phyloP scores from a whole-genome alignment of 2,888 invertebrate species.

The Lochmaea crataegi region DNA sequence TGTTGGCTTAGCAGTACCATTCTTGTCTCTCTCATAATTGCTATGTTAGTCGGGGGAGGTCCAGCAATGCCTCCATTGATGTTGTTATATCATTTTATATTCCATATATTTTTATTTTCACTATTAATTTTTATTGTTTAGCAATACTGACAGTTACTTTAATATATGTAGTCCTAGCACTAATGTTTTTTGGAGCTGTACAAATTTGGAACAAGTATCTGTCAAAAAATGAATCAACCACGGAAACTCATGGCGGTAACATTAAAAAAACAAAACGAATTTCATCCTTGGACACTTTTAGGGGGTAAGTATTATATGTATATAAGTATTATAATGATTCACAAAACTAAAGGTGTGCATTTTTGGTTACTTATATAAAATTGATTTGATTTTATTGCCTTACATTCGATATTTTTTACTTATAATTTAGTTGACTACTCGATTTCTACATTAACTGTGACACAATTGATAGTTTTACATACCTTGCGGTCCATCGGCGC shows the following conservation, averaged over 20 bases:
- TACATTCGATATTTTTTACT: no score
- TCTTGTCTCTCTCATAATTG: no score
- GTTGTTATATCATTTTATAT: neutral
- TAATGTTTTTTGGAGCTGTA: conserved; percentile 49
- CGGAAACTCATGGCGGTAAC: conserved; percentile 28
- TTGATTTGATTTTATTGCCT: neutral
- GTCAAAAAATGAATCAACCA: conserved; percentile 31
- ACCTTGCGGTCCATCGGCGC: no score
- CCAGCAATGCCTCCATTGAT: neutral
- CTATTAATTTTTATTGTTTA: conserved; percentile 46
- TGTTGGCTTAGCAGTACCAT: no score
- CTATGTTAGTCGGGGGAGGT: no score
- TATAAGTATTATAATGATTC: neutral
- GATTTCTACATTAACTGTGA: no score
- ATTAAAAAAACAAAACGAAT: conserved; percentile 65
- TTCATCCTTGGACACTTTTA: conserved; percentile 80
- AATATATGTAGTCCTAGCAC: conserved; percentile 56
- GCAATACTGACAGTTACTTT: conserved; percentile 64
- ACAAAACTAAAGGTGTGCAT: no score
- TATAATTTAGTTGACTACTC: no score
- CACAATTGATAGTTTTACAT: no score
- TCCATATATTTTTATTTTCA: neutral
- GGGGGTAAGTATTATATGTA: conserved; percentile 75
- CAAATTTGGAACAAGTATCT: conserved; percentile 45
- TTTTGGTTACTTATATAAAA: neutral